Percentiles rank a stretch among this genome's conserved stretches.
phyloP scores from a whole-genome alignment of 2,113 vertebrate genomes.

The Morone chrysops region DNA sequence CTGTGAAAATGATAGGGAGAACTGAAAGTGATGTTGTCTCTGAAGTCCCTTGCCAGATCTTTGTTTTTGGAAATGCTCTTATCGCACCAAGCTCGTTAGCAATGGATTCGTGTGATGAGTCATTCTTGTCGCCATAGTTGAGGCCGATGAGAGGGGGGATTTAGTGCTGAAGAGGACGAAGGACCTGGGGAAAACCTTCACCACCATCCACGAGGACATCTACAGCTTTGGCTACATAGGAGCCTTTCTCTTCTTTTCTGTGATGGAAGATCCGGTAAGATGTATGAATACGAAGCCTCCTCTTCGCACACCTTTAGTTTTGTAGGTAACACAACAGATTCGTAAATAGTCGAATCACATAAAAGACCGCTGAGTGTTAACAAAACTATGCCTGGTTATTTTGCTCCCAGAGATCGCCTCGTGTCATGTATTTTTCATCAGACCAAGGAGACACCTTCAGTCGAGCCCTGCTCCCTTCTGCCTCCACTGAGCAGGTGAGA shows the following conservation, averaged over 20 bases:
- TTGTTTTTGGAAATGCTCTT: neutral
- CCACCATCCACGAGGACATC: conserved; percentile 81
- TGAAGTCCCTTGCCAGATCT: neutral
- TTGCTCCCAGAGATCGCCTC: conserved; percentile 80
- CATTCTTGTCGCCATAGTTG: conserved; percentile 63
- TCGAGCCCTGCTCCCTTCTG: conserved; percentile 83
- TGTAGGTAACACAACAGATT: neutral
- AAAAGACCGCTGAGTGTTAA: neutral
- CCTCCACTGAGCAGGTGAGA: conserved; percentile 85
- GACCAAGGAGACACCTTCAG: conserved; percentile 84
- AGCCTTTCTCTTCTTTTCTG: conserved; percentile 85
- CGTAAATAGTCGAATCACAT: neutral
- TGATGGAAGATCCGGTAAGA: conserved; percentile 83
- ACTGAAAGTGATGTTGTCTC: neutral
- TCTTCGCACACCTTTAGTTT: neutral
- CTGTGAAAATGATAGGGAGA: neutral
- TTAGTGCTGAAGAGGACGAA: conserved; percentile 81
- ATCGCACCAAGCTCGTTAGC: neutral
- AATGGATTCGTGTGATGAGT: neutral
- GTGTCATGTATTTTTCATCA: conserved; percentile 85
- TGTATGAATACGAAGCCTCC: no score
- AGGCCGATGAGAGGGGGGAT: conserved; percentile 81
- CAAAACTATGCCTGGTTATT: neutral
- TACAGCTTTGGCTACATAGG: conserved; percentile 87
- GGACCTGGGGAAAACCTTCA: conserved; percentile 83